phyloP scores from a whole-genome alignment of 2,888 invertebrate genomes.

The Amphipoea oculea region DNA sequence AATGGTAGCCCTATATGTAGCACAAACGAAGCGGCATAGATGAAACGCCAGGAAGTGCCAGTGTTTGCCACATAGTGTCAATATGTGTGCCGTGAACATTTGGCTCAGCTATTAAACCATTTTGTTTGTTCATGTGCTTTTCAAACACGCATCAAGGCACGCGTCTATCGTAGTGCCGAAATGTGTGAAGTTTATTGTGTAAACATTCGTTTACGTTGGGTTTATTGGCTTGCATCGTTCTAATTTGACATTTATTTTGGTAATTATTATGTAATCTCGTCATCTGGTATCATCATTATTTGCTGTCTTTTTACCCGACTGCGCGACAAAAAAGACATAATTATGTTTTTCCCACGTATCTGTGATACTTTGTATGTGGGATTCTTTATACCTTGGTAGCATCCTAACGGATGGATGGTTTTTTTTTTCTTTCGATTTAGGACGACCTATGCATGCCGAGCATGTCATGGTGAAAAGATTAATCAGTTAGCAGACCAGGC shows the following conservation, averaged over 20 bases:
- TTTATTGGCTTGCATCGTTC: conserved; percentile 33
- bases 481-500: not conserved
- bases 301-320: not conserved
- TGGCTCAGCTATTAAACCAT: conserved; percentile 77
- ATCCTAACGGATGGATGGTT: not conserved
- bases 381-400: not conserved
- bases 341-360: not conserved
- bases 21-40: conserved; percentile 56
- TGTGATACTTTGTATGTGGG: not conserved
- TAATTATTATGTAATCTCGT: conserved; percentile 2
- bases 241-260: conserved; percentile 34
- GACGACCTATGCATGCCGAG: not conserved
- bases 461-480: not conserved
- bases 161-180: conserved; percentile 49
- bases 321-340: not conserved
- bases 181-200: conserved; percentile 59
- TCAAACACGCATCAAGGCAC: conserved; percentile 66
- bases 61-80: conserved; percentile 79
- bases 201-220: conserved; percentile 37
- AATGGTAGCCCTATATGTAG: conserved; percentile 33
- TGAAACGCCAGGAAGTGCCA: conserved; percentile 74
- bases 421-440: not conserved
- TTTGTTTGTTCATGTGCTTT: conserved; percentile 82
- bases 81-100: conserved; percentile 74
- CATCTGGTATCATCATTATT: not conserved